Evolutionary conservation across 2,888 invertebrate species (phyloP), one percentile per base, ranked within the genome.

Genomic region (Octodonta nipae): DNA sequence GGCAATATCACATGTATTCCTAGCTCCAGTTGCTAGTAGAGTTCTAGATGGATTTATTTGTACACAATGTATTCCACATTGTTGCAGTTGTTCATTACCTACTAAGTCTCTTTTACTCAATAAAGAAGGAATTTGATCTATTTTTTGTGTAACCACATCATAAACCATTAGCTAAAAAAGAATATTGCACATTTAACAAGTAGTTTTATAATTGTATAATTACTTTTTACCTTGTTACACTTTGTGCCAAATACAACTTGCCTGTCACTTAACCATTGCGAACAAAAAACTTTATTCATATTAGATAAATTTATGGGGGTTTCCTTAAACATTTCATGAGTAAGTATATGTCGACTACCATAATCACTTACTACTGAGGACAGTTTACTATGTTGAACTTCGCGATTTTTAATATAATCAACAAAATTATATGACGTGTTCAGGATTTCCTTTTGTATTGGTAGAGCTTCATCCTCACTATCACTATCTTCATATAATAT

Each of bases 171-270:
- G 63, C 79, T 86, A 60, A 5, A 33, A 33, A 20, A 3, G 20
- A 20, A 20, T 20, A 6, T 20, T 20, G 20, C 20, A 20, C 20
- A 20, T 20, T 20, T 20, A 7, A n/a, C 7, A 20, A n/a, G 6
- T 20, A 20, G 6, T 20, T 20, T 20, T n/a, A n/a, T n/a, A n/a
- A n/a, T n/a, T n/a, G n/a, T 10, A 12, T 11, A 4, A 24, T 16
- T 17, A 8, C 5, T 20, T 26, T 37, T 50, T 59, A 86, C 85
- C 75, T 89, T 91, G 65, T 93, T 93, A 64, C 95, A 93, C 63
- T 95, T 95, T 30, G 93, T 93, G 33, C 93, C 95, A 60, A 92
- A 89, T 13, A 92, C 88, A 35, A 95, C 84, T 67, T 92, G 91
- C 50, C 88, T 73, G 63, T 89, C 87, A 46, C 87, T 88, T 22